A percentile compares a stretch with the other conserved stretches of the same genome.
phyloP scores from a whole-genome alignment of 2,888 invertebrate species.

The Thalpophila matura region DNA sequence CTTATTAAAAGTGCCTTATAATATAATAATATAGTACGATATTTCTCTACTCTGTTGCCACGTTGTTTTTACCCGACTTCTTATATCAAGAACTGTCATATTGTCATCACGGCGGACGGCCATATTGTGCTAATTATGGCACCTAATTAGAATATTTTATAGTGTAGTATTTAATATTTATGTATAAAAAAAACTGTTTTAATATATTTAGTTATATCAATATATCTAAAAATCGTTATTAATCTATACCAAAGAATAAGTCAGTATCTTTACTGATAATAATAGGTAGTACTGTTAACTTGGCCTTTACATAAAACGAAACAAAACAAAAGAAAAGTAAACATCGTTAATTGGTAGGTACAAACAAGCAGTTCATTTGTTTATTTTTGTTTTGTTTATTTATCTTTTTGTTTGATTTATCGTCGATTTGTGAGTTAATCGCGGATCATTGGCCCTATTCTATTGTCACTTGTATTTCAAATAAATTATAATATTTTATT shows the following conservation, averaged over 20 bases:
- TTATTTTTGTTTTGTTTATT: too few relatives aligned
- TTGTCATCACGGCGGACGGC: too few relatives aligned
- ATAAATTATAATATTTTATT: too few relatives aligned
- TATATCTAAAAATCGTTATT: conserved; percentile 9
- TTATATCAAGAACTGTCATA: too few relatives aligned
- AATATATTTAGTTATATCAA: neutral
- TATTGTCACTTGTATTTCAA: too few relatives aligned
- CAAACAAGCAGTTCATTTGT: too few relatives aligned
- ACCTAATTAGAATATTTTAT: neutral
- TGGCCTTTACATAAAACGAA: neutral
- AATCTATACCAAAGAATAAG: conserved; percentile 51
- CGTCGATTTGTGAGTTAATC: too few relatives aligned
- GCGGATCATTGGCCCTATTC: too few relatives aligned
- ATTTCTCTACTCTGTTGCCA: too few relatives aligned
- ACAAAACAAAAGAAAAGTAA: neutral
- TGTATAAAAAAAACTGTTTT: neutral
- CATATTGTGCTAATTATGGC: too few relatives aligned
- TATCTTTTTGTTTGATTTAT: too few relatives aligned
- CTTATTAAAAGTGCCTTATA: neutral
- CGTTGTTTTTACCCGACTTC: too few relatives aligned
- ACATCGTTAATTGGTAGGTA: neutral
- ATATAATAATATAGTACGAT: neutral
- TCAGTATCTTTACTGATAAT: conserved; percentile 26
- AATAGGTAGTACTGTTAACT: conserved; percentile 10
- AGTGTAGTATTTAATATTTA: neutral